A percentile compares a stretch with the other conserved stretches of the same genome.
These are phyloP conservation scores for Synergus japonicus DNA, from an alignment of 2,888 invertebrate species.

Conservation along the genomic window DNA sequence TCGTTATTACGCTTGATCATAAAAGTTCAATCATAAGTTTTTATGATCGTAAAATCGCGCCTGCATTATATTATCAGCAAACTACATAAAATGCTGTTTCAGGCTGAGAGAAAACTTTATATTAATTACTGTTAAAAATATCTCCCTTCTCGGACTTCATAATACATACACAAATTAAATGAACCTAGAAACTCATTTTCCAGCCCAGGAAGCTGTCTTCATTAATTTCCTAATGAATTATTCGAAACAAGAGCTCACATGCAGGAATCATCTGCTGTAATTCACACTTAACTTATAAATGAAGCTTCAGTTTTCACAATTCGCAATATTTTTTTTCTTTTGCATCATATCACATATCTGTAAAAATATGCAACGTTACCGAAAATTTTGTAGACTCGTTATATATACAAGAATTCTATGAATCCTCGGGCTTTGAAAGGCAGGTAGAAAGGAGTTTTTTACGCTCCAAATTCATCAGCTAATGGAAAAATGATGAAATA, in stretches of 20 bases:
- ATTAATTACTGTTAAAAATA: conserved; percentile 22
- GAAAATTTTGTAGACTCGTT: conserved; percentile 32
- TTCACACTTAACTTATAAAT: too few species aligned
- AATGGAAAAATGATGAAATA: conserved; percentile 63
- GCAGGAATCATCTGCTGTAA: too few species aligned
- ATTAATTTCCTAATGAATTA: background rate
- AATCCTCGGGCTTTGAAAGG: conserved; percentile 15
- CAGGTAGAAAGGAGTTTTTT: conserved; percentile 10
- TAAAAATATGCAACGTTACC: conserved; percentile 19
- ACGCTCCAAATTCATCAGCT: conserved; percentile 61
- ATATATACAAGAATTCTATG: conserved; percentile 38
- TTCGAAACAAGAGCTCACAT: background rate
- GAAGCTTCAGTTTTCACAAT: background rate
- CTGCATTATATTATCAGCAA: conserved; percentile 4
- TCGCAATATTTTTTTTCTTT: background rate
- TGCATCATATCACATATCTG: background rate
- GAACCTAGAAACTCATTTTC: background rate
- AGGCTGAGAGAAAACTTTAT: background rate
- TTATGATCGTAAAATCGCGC: conserved; percentile 27
- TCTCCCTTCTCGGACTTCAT: background rate
- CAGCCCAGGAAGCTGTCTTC: background rate
- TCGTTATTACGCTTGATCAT: conserved; percentile 21
- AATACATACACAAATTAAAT: background rate
- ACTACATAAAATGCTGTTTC: background rate
- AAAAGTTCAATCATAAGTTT: conserved; percentile 6